Evolutionary conservation across 2,113 vertebrate genomes (phyloP).

Genomic region (Megalops atlanticus): DNA sequence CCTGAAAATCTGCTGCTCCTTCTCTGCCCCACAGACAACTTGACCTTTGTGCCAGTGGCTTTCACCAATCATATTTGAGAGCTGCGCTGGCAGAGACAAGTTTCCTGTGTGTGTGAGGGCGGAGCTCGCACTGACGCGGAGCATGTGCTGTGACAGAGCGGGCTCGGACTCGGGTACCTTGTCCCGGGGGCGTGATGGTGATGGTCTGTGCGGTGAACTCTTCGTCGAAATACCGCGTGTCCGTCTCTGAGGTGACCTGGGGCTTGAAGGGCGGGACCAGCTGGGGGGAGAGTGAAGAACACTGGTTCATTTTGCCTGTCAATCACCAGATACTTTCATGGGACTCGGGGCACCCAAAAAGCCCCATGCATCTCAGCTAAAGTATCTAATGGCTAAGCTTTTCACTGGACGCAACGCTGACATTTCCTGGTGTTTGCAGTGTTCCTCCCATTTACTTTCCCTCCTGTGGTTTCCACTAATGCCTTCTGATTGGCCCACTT

Average conservation of each 20-base stretch:
- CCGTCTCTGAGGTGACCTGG: constrained; percentile 92
- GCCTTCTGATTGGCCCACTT: background rate
- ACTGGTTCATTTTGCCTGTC: background rate
- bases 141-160: too few relatives aligned
- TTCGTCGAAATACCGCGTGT: constrained; percentile 93
- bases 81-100: background rate
- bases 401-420: too few relatives aligned
- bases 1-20: background rate
- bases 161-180: constrained; percentile 82
- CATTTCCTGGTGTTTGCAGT: too few relatives aligned
- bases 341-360: background rate
- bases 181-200: constrained; percentile 95
- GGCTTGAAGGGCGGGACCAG: constrained; percentile 90
- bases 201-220: constrained; percentile 95
- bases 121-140: too few relatives aligned
- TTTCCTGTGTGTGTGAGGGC: background rate
- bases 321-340: background rate
- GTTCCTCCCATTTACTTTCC: too few relatives aligned
- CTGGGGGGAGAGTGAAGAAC: constrained; percentile 58
- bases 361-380: too few relatives aligned
- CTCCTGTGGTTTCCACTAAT: too few relatives aligned
- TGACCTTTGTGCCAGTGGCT: background rate
- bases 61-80: too few relatives aligned
- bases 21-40: background rate
- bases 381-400: too few relatives aligned